These are phyloP conservation scores for Cottoperca gobio DNA, from an alignment of 2,797 vertebrate species.

Conservation along the genomic window DNA sequence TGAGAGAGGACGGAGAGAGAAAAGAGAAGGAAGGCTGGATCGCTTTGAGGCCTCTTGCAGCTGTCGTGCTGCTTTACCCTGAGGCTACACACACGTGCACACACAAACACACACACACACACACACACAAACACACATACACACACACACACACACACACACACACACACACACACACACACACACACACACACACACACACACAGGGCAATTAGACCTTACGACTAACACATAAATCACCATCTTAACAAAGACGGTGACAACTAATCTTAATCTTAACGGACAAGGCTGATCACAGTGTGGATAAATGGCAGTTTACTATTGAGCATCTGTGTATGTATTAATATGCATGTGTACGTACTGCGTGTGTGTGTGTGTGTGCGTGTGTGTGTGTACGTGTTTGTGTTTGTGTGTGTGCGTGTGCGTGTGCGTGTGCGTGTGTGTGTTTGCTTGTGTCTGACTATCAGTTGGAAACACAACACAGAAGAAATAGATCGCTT, in stretches of 20 bases:
- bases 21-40: conserved; percentile 44
- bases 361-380: conserved; percentile 2
- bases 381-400: conserved; percentile 4
- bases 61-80: conserved; percentile 64
- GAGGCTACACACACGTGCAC: conserved; percentile 41
- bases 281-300: conserved; percentile 43
- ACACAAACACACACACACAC: conserved; percentile 20
- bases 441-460: conserved; percentile 11
- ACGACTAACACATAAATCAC: conserved; percentile 70
- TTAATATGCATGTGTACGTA: conserved; percentile 35
- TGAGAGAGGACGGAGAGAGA: conserved; percentile 14
- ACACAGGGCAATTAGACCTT: conserved; percentile 40
- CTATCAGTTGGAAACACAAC: conserved; percentile 29
- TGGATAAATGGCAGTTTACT: conserved; percentile 35
- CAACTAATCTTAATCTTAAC: conserved; percentile 70
- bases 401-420: conserved; percentile 16
- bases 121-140: conserved; percentile 13
- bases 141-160: conserved; percentile 3
- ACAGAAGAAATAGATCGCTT: conserved; percentile 41
- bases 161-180: conserved; percentile 8
- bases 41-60: conserved; percentile 62
- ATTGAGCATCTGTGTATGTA: conserved; percentile 61
- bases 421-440: conserved; percentile 11
- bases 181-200: background rate
- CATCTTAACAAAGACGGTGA: conserved; percentile 71